Evolutionary conservation across 2,888 invertebrate genomes (phyloP), one percentile per base, ranked within the genome.

Genomic region (Philereme vetulata): DNA sequence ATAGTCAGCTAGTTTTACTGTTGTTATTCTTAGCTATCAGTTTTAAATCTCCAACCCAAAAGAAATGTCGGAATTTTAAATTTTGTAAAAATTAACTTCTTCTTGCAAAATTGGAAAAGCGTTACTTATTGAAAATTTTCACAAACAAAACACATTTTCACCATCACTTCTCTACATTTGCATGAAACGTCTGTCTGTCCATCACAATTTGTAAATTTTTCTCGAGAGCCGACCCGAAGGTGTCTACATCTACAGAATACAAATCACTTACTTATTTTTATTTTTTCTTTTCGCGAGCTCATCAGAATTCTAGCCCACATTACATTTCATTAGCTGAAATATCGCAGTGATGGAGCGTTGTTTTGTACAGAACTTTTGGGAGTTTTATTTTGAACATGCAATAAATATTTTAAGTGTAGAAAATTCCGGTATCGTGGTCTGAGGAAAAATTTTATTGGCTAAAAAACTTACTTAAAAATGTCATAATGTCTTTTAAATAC

Each of bases 151-250:
- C 48, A 51, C 54, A 58, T 58, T 62, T 62, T 48, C 36, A 50
- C 51, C 56, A 55, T 55, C 58, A 50, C 57, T 54, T 32, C 43
- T 50, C 56, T 43, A 44, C 51, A 66, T 69, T 69, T 63, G 63
- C 66, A 64, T 64, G 48, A 61, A 61, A 63, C 56, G 64, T 68
- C 67, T 66, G 60, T 65, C 74, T 72, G 80, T 78, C 81, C 77
- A 72, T 80, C 80, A 78, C 72, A 75, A 80, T 80, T 77, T 80
- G 76, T 71, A 65, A 76, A 75, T 72, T 76, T 80, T 75, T 75
- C 72, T 75, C 65, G 36, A 21, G 32, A 35, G 53, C 35, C 43
- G 51, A 40, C 40, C 51, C 21, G 64, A 66, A 68, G 64, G 66
- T 68, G 64, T 58, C 42, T 58, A 61, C 69, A 46, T 50, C 45